Conservation (phyloP, 2,888 invertebrate species). For the Xestia rhomboidea region DNA sequence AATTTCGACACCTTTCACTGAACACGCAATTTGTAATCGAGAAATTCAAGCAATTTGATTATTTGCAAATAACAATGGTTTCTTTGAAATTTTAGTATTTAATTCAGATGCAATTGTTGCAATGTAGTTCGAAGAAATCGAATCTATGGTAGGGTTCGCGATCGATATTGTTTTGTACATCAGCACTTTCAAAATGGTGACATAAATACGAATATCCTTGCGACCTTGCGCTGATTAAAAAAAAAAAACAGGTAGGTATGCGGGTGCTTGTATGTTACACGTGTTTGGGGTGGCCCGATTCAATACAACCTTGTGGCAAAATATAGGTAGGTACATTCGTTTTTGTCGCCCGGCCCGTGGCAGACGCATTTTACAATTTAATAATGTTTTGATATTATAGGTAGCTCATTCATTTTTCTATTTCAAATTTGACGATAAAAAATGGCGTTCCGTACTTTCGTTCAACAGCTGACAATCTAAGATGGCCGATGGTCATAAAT, state of each 20-base stretch:
- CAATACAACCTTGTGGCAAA: not conserved
- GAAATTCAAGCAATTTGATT: slow-evolving; percentile 31
- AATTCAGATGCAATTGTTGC: not conserved
- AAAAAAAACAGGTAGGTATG: not conserved
- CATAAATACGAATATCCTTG: not conserved
- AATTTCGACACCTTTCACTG: slow-evolving; percentile 30
- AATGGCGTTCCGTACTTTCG: slow-evolving; percentile 32
- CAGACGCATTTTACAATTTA: not conserved
- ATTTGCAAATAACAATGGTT: slow-evolving; percentile 25
- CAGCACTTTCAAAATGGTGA: not conserved
- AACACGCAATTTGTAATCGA: slow-evolving; percentile 22
- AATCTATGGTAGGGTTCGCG: slow-evolving; percentile 10
- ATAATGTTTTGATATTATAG: not conserved
- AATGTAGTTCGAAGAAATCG: slow-evolving; percentile 16
- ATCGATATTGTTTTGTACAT: not conserved
- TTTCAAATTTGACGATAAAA: slow-evolving; percentile 30
- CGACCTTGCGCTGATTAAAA: not conserved
- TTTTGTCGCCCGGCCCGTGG: too few relatives aligned
- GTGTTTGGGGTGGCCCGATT: not conserved
- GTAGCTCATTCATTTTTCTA: slow-evolving; percentile 10
- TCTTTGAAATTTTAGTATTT: slow-evolving; percentile 26
- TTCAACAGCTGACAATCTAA: slow-evolving; percentile 28
- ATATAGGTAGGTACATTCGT: not conserved
- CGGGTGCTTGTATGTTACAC: not conserved
- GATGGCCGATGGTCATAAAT: slow-evolving; percentile 51